Conservation (phyloP, 2,888 invertebrate genomes). For the Drosophila aldrichi region DNA sequence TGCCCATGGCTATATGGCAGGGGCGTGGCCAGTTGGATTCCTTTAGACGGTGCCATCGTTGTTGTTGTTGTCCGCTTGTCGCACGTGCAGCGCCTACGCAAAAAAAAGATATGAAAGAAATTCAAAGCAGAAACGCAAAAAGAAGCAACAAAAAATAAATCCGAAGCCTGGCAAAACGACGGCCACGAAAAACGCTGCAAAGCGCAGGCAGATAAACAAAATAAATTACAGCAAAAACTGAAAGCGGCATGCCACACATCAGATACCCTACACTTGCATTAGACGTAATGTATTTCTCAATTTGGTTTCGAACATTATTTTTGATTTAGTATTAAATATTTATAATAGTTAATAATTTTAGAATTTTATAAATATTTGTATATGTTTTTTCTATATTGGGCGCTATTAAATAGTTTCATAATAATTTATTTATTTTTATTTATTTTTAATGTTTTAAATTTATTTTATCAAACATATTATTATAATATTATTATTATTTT, state of each 20-base stretch:
- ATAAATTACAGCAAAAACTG: not conserved
- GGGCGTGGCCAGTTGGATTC: constrained; percentile 52
- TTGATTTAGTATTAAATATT: not conserved
- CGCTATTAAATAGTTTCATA: not conserved
- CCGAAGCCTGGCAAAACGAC: constrained; percentile 26
- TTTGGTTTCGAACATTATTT: not conserved
- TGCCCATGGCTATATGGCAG: constrained; percentile 30
- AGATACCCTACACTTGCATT: constrained; percentile 10
- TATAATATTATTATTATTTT: too few relatives aligned
- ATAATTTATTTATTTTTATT: not conserved
- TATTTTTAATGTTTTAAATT: not conserved
- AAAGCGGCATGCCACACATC: not conserved
- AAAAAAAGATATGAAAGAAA: constrained; percentile 27
- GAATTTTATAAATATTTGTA: too few relatives aligned
- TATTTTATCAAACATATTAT: not conserved
- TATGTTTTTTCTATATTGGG: not conserved
- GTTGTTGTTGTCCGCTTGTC: constrained; percentile 22
- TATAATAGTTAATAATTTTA: not conserved
- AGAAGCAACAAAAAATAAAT: constrained; percentile 11
- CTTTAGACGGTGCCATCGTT: constrained; percentile 8
- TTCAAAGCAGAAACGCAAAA: constrained; percentile 19
- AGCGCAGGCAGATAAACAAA: constrained; percentile 10
- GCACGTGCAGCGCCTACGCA: constrained; percentile 76
- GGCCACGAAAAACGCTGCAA: constrained; percentile 17
- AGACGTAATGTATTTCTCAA: not conserved